Percentiles rank a stretch among this genome's conserved stretches.
These are phyloP conservation scores for Callaeas wilsoni DNA, from an alignment of 2,113 vertebrate species.

Conservation along the genomic window DNA sequence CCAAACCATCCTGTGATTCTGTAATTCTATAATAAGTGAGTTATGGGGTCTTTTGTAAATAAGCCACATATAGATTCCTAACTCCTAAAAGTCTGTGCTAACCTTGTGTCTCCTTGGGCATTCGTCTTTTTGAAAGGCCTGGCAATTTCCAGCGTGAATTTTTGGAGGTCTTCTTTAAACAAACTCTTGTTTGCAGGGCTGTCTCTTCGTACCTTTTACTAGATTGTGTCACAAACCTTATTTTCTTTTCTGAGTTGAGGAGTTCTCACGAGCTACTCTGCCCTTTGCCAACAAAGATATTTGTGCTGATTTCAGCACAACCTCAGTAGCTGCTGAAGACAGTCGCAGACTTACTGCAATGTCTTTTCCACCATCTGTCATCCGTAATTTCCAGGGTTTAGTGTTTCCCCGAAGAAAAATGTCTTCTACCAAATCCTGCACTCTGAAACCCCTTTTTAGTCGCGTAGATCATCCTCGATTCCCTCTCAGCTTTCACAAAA, in stretches of 20 bases:
- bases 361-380: not conserved
- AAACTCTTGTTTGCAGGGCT: not conserved
- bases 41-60: fast-evolving
- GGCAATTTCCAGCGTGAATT: not conserved
- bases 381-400: not conserved
- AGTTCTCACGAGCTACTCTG: not conserved
- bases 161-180: not conserved
- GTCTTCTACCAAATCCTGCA: not conserved
- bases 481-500: not conserved
- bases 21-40: not conserved
- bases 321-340: not conserved
- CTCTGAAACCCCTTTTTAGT: not conserved
- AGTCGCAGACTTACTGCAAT: not conserved
- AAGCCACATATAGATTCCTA: fast-evolving
- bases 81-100: not conserved
- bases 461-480: not conserved
- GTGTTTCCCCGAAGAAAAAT: not conserved
- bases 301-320: not conserved
- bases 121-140: not conserved
- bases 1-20: not conserved
- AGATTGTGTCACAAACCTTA: not conserved
- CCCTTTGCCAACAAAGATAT: not conserved
- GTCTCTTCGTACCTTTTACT: not conserved
- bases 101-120: not conserved
- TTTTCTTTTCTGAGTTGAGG: not conserved